Evolutionary conservation across 2,888 invertebrate species (phyloP).

Genomic region (Drosophila pegasa): DNA sequence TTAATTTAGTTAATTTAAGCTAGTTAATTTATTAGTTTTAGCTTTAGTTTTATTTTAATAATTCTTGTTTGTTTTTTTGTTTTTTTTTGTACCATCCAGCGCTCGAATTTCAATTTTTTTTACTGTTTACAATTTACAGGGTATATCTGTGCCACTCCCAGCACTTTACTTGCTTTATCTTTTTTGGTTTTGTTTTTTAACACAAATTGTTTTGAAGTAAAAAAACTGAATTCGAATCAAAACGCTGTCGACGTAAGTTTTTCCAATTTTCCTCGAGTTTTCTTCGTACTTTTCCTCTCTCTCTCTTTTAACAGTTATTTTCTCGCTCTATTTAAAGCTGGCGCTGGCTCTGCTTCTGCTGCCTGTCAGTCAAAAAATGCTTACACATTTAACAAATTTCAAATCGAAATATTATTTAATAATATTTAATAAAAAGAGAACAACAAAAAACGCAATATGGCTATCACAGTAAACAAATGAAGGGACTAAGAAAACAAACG

Average conservation of each 20-base stretch:
- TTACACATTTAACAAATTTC: conserved; percentile 75
- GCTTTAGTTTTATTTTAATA: conserved; percentile 27
- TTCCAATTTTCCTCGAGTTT: conserved; percentile 14
- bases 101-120: conserved; percentile 81
- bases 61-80: conserved; percentile 25
- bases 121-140: conserved; percentile 60
- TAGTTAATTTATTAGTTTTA: conserved; percentile 54
- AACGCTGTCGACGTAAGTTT: conserved; percentile 24
- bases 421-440: conserved; percentile 18
- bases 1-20: conserved; percentile 49
- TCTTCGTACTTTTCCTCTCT: no score
- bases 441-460: conserved; percentile 62
- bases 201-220: conserved; percentile 29
- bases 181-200: conserved; percentile 19
- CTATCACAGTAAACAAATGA: conserved; percentile 83
- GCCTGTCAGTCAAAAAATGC: conserved; percentile 66
- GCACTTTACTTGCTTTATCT: conserved; percentile 11
- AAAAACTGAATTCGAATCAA: conserved; percentile 46
- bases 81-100: conserved; percentile 84
- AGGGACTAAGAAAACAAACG: conserved; percentile 39
- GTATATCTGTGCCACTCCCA: conserved; percentile 28
- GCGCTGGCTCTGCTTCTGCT: conserved; percentile 33
- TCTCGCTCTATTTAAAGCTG: conserved; percentile 40
- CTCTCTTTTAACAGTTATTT: conserved; percentile 18
- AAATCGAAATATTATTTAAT: conserved; percentile 36